Evolutionary conservation across 1,140 invertebrate genomes (phyloP), one percentile per base, ranked within the genome.

Genomic region (Ceratina australensis): DNA sequence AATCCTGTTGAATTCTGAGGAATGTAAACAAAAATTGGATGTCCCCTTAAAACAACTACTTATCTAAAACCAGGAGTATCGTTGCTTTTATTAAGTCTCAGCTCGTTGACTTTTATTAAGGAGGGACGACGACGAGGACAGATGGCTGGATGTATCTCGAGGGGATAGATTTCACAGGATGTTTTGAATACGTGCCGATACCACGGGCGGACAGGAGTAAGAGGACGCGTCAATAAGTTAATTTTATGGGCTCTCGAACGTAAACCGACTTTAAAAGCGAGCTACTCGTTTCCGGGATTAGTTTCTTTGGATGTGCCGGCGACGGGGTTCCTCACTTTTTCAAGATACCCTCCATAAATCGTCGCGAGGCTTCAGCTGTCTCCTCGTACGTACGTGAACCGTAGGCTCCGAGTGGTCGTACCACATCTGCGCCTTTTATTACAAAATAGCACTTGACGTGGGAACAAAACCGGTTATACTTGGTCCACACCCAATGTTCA

Each of bases 151-250:
- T 57, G 57, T 64, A 77, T 78, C 79, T 71, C 76, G 8, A 68
- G 66, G 79, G 74, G 83, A 73, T 64, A 54, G 68, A 68, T 60
- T 66, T 64, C 84, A 52, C 65, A 68, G 85, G 86, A 71, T 89
- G 88, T 89, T 89, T 87, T 86, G 78, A 85, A 87, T 88, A 90
- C 89, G 89, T 90, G 89, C 84, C 89, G 88, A 89, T 89, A 87
- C 81, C 67, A 49, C 77, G 71, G 71, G 28, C 52, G 52, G 52
- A 54, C 10, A 54, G 54, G 66, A 72, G 68, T 33, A 56, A 76
- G 59, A 76, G 33, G 33, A 56, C 47, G 33, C 42, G 49, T 66
- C 61, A 56, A 54, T 57, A 72, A 16, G 5, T 66, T 12, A 59
- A 64, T 49, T 64, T 77, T 28, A 68, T 24, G 64, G 63, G 60